A percentile compares a stretch with the other conserved stretches of the same genome.
phyloP scores from a whole-genome alignment of 2,797 vertebrate genomes.

The Anabas testudineus region DNA sequence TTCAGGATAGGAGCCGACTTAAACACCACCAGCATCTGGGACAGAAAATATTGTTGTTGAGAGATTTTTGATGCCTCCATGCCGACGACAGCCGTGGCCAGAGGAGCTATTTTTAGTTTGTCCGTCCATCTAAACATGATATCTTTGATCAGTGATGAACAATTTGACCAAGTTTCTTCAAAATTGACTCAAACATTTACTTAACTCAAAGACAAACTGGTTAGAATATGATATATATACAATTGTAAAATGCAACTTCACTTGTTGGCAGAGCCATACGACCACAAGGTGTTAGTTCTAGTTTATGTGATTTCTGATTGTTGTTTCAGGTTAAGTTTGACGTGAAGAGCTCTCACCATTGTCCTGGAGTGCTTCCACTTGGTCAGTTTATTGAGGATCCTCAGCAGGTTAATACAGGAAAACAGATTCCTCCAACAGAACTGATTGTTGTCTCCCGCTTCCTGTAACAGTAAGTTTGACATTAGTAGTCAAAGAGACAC shows the following conservation, averaged over 20 bases:
- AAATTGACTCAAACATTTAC: too few relatives aligned
- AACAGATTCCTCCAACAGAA: conserved; percentile 99
- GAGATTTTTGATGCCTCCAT: not conserved
- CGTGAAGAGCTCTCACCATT: conserved; percentile 84
- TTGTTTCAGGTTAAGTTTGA: not conserved
- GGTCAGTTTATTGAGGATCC: conserved; percentile 98
- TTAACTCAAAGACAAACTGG: too few relatives aligned
- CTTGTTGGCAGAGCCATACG: too few relatives aligned
- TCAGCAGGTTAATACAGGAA: conserved; percentile 97
- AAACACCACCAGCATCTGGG: conserved; percentile 97
- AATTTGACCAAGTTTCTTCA: too few relatives aligned
- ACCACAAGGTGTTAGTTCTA: too few relatives aligned
- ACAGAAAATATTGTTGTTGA: not conserved
- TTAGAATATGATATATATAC: too few relatives aligned
- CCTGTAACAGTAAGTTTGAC: conserved; percentile 79
- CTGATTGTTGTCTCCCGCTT: conserved; percentile 98
- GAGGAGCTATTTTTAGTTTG: too few relatives aligned
- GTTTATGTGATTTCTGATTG: too few relatives aligned
- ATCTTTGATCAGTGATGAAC: too few relatives aligned
- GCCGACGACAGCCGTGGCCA: too few relatives aligned
- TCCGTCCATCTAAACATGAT: too few relatives aligned
- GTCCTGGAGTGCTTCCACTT: conserved; percentile 99
- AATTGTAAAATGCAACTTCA: too few relatives aligned
- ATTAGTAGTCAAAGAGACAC: not conserved
- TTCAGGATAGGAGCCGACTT: conserved; percentile 98